Evolutionary conservation across 53 echinoderm and acorn worm species (phyloP).

Genomic region (Temnopleurus reevesii): DNA sequence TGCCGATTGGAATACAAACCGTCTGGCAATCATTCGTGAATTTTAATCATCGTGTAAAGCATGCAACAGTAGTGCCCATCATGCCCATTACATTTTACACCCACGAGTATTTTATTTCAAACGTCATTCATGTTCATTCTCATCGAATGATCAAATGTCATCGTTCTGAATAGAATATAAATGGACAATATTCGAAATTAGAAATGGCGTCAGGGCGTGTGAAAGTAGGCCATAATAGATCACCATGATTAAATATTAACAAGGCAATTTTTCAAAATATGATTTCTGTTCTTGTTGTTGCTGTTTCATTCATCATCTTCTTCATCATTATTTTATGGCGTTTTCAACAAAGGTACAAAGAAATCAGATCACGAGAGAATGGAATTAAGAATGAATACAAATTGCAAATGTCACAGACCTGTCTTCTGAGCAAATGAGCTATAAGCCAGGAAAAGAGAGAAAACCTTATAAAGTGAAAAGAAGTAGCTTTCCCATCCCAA

Average conservation of each 20-base stretch:
- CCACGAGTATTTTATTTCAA: background rate
- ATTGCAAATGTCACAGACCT: too few relatives aligned
- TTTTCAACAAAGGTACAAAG: too few relatives aligned
- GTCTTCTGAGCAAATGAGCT: too few relatives aligned
- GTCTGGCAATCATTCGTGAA: background rate
- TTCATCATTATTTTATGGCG: too few relatives aligned
- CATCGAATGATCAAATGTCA: too few relatives aligned
- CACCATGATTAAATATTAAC: too few relatives aligned
- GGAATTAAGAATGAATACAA: too few relatives aligned
- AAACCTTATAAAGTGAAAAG: too few relatives aligned
- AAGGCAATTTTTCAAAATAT: background rate
- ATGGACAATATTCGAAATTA: background rate
- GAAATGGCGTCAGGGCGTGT: background rate
- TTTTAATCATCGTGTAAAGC: background rate
- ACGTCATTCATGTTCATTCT: background rate
- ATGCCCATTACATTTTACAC: background rate
- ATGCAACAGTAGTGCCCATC: background rate
- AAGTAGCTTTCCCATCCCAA: too few relatives aligned
- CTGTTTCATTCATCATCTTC: too few relatives aligned
- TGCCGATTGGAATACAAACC: background rate
- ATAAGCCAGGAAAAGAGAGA: too few relatives aligned
- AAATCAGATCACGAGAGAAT: too few relatives aligned
- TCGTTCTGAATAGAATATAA: background rate
- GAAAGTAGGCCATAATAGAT: background rate
- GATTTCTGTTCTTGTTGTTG: background rate